Evolutionary conservation across 2,888 invertebrate genomes (phyloP), one percentile per base, ranked within the genome.

Genomic region (Amiota mariae): DNA sequence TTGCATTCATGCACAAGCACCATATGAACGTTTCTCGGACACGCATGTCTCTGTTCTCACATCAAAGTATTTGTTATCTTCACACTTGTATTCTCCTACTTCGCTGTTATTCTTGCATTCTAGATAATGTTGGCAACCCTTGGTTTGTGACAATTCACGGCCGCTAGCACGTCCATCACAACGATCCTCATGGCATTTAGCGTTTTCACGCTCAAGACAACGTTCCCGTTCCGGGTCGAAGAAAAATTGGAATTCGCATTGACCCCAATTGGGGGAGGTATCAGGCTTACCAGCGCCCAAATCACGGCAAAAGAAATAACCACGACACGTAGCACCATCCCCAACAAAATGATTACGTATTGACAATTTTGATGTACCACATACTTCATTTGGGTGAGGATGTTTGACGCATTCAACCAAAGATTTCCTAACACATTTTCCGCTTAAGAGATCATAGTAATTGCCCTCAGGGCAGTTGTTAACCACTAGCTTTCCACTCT

Each of bases 251-350:
- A 63, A 8, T 0, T 77, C 70, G 70, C 88, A 88, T 63, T 86
- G 82, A 0, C 79, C 78, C 80, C 81, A 81, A 0, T 0, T 0
- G 0, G 88, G 88, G 1, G 74, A 12, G 0, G 74, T 18, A 72
- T 88, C 88, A 0, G 87, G 85, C 1, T 73, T 54, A 10, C 81
- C 79, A 0, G 78, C 78, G 0, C 87, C 87, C 4, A 80, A 36
- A 56, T 87, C 88, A 0, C 72, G 73, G 47, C 88, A 88, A 71
- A 81, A 87, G 71, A 79, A 85, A 68, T 88, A 87, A 0, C 88
- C 88, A 12, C 85, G 80, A 61, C 88, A 88, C 6, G 87, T 86
- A 24, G 83, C 84, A 1, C 78, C 74, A 71, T 88, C 88, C 3
- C 71, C 6, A 0, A 86, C 83, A 72, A 88, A 88, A 13, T 72